Base-by-base conservation (phyloP, 2,113 vertebrate genomes). In the Microtus oregoni region DNA sequence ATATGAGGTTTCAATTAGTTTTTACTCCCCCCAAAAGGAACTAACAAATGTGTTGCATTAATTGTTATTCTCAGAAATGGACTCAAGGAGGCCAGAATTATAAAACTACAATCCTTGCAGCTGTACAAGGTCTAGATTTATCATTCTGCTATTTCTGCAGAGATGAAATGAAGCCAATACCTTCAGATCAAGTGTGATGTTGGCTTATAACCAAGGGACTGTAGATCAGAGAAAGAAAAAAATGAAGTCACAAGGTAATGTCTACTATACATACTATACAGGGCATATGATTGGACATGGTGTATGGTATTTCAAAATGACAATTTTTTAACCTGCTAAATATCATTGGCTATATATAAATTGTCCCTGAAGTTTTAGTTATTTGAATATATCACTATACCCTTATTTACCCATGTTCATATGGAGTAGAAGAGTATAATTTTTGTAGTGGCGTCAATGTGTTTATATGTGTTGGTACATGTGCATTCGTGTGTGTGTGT, bases 1-100 rank as follows among this genome's bases (percentile, higher is more conserved):
- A 95, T 94, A 96, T 88, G 96, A 93, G 79, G 7, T 94, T 97
- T 95, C 90, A 97, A 78, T 95, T 95, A 95, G 65, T 50, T 93
- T 96, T 89, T 78, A 91, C 30, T 44, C 81, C 13, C 44, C 85
- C 26, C 47, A 86, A 97, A 76, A 93, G 88, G 68, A 96, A 58
- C 38, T 86, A 91, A 75, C 0, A 24, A 92, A 78, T 82, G 65
- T 70, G 65, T 73, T 87, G 72, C 65, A 94, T 90, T 96, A 96
- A 94, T 96, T 97, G 85, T 47, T 11, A 26, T 78, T 95, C 55
- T 78, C n/a, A 70, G 70, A 93, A 75, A 90, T 41, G 93, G 85
- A 47, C 30, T 92, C 30, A 68, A 70, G 73, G n/a, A 38, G 52
- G 63, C 17, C 24, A 77, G 92, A 90, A 93, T 94, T 30, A 78